Conservation (phyloP, 2,888 invertebrate genomes). For the Sphaerophoria rueppellii region DNA sequence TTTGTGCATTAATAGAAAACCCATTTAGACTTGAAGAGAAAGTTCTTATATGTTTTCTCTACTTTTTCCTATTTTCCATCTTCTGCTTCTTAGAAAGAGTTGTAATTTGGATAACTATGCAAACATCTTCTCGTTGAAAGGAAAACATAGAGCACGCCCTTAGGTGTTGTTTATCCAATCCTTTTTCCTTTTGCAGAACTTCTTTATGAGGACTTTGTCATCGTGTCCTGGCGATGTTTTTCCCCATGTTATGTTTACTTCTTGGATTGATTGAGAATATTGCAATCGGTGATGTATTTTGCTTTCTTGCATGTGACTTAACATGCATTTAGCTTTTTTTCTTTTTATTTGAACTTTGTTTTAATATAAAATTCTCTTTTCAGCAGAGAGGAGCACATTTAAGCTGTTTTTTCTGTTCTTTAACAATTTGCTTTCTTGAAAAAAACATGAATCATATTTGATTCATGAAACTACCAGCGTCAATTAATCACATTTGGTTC, state of each 20-base stretch:
- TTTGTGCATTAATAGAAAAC: conserved; percentile 24
- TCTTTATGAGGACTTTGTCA: neutral
- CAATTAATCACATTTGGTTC: too few species aligned
- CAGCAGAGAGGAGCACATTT: conserved; percentile 32
- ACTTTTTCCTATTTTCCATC: neutral
- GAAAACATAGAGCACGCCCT: neutral
- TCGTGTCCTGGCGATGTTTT: conserved; percentile 28
- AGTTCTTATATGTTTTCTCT: neutral
- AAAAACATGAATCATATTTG: too few species aligned
- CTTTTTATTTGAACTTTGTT: conserved; percentile 10
- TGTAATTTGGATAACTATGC: conserved; percentile 23
- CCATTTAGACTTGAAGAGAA: conserved; percentile 41
- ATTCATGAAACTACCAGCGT: too few species aligned
- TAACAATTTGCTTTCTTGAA: neutral
- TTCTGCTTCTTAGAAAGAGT: neutral
- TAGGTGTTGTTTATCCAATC: neutral
- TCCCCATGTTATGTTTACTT: conserved; percentile 23
- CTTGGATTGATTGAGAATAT: conserved; percentile 52
- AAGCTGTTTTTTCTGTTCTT: neutral
- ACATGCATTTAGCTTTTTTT: conserved; percentile 24
- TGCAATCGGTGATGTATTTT: conserved; percentile 32
- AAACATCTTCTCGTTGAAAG: conserved; percentile 2
- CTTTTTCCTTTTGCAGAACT: neutral
- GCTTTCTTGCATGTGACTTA: neutral
- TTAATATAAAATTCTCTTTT: conserved; percentile 18